Base-by-base conservation (phyloP, 1,140 invertebrate genomes). In the Eupristina koningsbergeri region DNA sequence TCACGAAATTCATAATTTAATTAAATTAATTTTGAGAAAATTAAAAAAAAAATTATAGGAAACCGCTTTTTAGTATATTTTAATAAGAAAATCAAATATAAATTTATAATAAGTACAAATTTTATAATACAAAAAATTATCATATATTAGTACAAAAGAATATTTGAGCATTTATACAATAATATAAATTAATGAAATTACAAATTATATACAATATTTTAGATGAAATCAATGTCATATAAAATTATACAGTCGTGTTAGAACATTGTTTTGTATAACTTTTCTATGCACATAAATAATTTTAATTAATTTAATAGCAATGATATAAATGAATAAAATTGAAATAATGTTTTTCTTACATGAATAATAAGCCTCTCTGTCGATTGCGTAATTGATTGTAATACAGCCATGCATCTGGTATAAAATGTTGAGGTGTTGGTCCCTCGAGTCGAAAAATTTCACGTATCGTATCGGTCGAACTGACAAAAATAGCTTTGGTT, bases 301-400 rank as follows among this genome's bases (percentile, higher is more conserved):
- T 58, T 26, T 26, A 58, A 26, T 58, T 58, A 6, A 58, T 26
- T 58, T 58, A 7, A 13, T 58, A 9, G 6, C 6, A 9, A 13
- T 58, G 26, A 58, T 17, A 53, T 6, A 58, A 58, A 3, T 31
- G 3, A 13, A 64, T 39, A 47, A 45, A 31, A 74, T 6, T 15
- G 7, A 74, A 7, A 31, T 29, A 41, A 29, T 45, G 5, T 45
- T 22, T 26, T 8, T 79, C 87, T 93, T 93, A 96, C 97, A 98
- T 98, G 90, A 98, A 98, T 88, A 98, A 95, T 17, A 98, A 91
- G 29, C 97, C 97, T 86, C 97, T 93, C 86, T 95, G 93, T 73
- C 94, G 95, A 47, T 94, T 93, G 85, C 95, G 93, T 3, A 94
- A 89, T 87, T 96, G 90, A 88, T 97, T 97, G 87, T 97, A 98